Evolutionary conservation across 2,113 vertebrate species (phyloP).

Genomic region (Rhagologus leucostigma): DNA sequence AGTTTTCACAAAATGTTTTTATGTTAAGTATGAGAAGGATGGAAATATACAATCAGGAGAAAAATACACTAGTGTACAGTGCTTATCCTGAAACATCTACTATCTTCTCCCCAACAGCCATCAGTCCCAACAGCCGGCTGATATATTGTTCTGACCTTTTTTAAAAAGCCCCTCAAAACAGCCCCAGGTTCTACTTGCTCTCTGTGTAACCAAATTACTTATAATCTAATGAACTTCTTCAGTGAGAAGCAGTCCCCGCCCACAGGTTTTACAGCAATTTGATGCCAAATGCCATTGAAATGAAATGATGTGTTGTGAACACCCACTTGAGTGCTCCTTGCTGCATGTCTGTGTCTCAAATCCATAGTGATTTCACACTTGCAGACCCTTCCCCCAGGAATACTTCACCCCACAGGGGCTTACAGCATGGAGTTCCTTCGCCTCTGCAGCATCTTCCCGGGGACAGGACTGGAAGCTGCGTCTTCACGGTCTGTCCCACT

Average conservation of each 20-base stretch:
- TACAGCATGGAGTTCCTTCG: accelerated
- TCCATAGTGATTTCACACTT: background rate
- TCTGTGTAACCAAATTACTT: slow-evolving; percentile 32
- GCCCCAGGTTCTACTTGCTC: slow-evolving; percentile 28
- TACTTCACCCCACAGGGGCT: background rate
- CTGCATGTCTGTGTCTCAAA: background rate
- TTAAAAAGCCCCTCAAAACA: slow-evolving; percentile 21
- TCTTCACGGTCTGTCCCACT: background rate
- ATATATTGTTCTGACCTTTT: slow-evolving; percentile 32
- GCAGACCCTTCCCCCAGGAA: background rate
- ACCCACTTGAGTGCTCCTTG: slow-evolving; percentile 6
- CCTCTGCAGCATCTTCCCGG: background rate
- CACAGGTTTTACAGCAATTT: slow-evolving; percentile 40
- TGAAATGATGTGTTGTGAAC: background rate
- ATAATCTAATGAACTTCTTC: slow-evolving; percentile 58
- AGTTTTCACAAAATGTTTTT: background rate
- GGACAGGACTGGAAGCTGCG: background rate
- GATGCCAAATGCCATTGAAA: slow-evolving; percentile 40
- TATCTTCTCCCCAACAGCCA: background rate
- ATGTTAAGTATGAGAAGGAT: background rate
- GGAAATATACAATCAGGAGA: background rate
- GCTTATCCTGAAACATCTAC: slow-evolving; percentile 5
- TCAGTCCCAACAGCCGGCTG: background rate
- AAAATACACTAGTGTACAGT: background rate
- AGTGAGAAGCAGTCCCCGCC: slow-evolving; percentile 33